Evolutionary conservation across 1,140 invertebrate species (phyloP).

Genomic region (Ruditapes philippinarum): DNA sequence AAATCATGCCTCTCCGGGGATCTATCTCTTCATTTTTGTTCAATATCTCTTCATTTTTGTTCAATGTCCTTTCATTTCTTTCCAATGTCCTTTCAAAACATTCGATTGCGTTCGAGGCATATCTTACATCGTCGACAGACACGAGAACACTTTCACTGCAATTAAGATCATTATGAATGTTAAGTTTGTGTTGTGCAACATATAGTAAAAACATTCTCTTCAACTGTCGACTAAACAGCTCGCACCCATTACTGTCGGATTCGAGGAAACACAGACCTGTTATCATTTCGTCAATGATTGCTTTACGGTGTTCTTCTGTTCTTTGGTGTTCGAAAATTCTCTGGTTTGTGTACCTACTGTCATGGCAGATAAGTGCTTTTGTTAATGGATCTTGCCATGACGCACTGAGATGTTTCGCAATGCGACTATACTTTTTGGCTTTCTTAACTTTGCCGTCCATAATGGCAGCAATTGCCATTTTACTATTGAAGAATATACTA

Average conservation of each 20-base stretch:
- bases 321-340: not conserved
- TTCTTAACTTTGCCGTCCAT: not conserved
- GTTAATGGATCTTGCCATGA: not conserved
- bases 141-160: not conserved
- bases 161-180: not conserved
- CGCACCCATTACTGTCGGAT: not conserved
- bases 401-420: not conserved
- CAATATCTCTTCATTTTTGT: no score
- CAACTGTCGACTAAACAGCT: not conserved
- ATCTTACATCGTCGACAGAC: not conserved
- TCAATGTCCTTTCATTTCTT: no score
- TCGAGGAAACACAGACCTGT: not conserved
- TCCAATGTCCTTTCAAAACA: not conserved
- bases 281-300: not conserved
- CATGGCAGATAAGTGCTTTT: not conserved
- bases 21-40: not conserved
- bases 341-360: not conserved
- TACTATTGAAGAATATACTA: not conserved
- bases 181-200: not conserved
- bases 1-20: not conserved
- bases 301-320: not conserved
- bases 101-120: not conserved
- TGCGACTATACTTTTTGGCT: not conserved
- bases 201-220: not conserved
- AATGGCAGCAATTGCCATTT: not conserved